A percentile compares a stretch with the other conserved stretches of the same genome.
phyloP scores from a whole-genome alignment of 2,113 vertebrate species.

The Edolisoma coerulescens region DNA sequence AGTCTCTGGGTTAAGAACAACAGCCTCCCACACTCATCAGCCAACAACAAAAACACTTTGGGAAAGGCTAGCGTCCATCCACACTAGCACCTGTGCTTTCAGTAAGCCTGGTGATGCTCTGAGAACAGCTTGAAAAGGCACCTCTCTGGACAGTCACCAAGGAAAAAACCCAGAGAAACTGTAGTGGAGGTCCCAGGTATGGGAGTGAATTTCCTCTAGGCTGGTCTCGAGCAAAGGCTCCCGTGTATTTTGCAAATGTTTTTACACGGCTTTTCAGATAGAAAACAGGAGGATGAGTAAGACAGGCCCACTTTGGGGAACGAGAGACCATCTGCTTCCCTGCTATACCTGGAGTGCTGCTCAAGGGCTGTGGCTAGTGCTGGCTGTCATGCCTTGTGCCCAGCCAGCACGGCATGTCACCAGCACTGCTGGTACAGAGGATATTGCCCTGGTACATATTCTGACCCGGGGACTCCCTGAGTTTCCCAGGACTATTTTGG shows the following conservation, averaged over 20 bases:
- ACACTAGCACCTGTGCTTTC: neutral
- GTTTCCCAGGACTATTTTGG: neutral
- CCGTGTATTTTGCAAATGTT: neutral
- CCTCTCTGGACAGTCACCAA: neutral
- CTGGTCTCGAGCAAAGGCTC: neutral
- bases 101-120: neutral
- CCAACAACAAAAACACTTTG: neutral
- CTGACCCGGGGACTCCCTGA: neutral
- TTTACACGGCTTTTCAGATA: neutral
- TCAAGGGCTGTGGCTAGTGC: neutral
- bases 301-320: neutral
- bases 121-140: neutral
- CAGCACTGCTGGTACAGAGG: neutral
- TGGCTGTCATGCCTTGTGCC: neutral
- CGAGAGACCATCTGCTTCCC: neutral
- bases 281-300: neutral
- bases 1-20: neutral
- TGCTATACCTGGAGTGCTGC: neutral
- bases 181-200: neutral
- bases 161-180: neutral
- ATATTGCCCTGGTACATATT: neutral
- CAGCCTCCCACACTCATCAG: neutral
- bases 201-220: neutral
- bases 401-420: neutral
- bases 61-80: neutral